Conservation (phyloP, 1,140 invertebrate species). For the Bombus huntii region DNA sequence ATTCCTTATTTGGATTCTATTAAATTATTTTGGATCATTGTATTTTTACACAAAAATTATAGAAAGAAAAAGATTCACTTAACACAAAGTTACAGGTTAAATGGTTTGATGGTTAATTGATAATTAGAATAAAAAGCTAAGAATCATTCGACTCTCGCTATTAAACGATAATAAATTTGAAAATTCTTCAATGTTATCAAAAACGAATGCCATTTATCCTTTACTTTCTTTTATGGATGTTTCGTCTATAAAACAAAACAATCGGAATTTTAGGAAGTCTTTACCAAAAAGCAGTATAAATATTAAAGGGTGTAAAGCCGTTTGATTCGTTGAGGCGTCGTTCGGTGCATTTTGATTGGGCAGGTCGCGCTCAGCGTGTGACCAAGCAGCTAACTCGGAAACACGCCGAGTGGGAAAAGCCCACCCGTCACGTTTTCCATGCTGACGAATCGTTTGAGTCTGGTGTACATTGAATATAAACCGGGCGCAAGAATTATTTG, state of each 20-base stretch:
- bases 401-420: background rate
- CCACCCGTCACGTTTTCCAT: slow-evolving; percentile 1
- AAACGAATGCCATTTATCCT: no score
- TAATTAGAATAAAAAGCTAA: no score
- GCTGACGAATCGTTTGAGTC: slow-evolving; percentile 39
- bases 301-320: background rate
- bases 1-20: no score
- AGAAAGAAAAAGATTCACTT: no score
- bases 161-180: no score
- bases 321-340: background rate
- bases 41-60: no score
- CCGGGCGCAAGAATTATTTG: slow-evolving; percentile 28
- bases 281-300: background rate
- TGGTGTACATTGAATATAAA: slow-evolving; percentile 38
- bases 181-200: no score
- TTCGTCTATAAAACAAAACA: background rate
- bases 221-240: no score
- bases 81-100: no score
- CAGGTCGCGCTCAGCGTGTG: background rate
- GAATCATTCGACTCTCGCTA: no score
- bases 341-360: background rate
- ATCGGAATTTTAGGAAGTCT: background rate
- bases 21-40: no score
- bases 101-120: no score
- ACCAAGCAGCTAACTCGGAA: background rate